Evolutionary conservation across 2,888 invertebrate species (phyloP), one percentile per base, ranked within the genome.

Genomic region (Xiphydria camelus): DNA sequence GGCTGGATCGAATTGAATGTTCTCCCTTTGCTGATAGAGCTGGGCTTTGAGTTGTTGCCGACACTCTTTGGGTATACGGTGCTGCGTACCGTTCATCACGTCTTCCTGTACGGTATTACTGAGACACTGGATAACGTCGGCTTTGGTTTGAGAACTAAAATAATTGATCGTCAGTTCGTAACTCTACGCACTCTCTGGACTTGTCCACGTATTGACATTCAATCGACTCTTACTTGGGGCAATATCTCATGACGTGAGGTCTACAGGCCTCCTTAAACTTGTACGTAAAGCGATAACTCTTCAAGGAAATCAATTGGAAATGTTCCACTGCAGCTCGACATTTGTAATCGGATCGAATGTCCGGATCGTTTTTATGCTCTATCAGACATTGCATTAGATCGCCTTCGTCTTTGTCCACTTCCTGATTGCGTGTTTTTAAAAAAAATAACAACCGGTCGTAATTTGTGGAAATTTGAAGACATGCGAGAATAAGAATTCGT

Each of bases 221-320:
- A 39, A 23, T 29, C 9, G 15, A 15, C 10, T 4, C 65, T 66
- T 62, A 76, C 75, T 68, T 78, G 69, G 64, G 74, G 62, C 87
- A 87, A 62, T 78, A 78, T 41, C 78, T 70, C 21, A 76, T 79
- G 0, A 94, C 94, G 73, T 89, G 86, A 2, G 85, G 83, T 62
- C 89, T 89, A 66, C 98, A 99, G 0, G 94, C 91, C 73, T 94
- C 86, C 77, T 96, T 94, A 75, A 99, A 98, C 75, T 93, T 93
- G 64, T 88, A 89, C 1, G 91, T 92, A 72, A 97, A 98, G 63
- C 88, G 88, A 76, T 93, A 95, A 77, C 94, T 93, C 75, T 95
- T 93, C 54, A 98, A 74, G 2, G 93, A 89, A 50, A 96, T 89
- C 49, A 99, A 80, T 77, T 99, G 98, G 70, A 96, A 95, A 79